Base-by-base conservation (phyloP, 1,140 invertebrate species). In the Scaptomyza graminum region DNA sequence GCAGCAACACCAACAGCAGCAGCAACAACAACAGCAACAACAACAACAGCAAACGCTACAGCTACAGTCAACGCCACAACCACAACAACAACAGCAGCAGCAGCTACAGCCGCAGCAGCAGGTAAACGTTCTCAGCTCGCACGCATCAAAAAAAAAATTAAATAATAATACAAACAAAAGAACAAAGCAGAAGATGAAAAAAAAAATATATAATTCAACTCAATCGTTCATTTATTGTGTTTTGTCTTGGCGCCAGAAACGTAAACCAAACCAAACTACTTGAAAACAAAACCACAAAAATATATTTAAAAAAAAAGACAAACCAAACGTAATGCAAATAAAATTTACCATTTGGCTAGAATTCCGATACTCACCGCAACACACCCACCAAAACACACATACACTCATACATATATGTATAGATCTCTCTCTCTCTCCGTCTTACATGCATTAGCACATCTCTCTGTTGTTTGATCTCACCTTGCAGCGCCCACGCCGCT, bases 81-180 rank as follows among this genome's bases (percentile, higher is more conserved):
- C 90, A 80, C 92, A 67, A n/a, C 76, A 64, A 18, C 71, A 90
- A 80, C 92, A 74, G 80, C 93, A 92, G 82, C 90, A 64, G 39
- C 39, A 34, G 88, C 91, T 68, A 90, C 93, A 90, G 82, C 92
- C 73, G 51, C 80, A 82, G 85, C 88, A 85, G 89, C 90, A 91
- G 90, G 90, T 91, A 91, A 90, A 89, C 89, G 76, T 84, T 84
- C 80, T 79, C 84, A 84, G 74, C 74, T 84, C 84, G 85, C 76
- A 79, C 74, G 74, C 66, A 77, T 70, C 72, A 76, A 76, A 82
- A 71, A 47, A 83, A 65, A 64, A 15, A 22, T 3, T 1, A 59
- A 50, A 43, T 4, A 54, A 39, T 43, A 46, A 65, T 67, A 76
- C 51, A 34, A 50, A 63, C 44, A 37, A 66, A 66, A 63, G 54